Conservation (phyloP, 2,888 invertebrate genomes). For the Linnaemya tessellans region DNA sequence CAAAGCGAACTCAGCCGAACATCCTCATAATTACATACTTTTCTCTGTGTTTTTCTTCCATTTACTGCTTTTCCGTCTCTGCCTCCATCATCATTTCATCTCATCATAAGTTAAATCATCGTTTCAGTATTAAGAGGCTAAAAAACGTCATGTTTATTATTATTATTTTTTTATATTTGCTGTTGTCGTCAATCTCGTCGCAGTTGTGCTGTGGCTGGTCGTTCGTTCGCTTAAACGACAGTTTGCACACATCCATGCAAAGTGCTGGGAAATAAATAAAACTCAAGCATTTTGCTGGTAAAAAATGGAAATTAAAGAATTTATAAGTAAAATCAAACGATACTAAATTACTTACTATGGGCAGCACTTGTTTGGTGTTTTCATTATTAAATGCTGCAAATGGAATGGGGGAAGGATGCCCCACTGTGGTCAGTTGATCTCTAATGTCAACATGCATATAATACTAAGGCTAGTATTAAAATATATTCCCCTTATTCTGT, state of each 20-base stretch:
- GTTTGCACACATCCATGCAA: slow-evolving; percentile 37
- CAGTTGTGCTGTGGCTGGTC: slow-evolving; percentile 11
- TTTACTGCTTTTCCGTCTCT: slow-evolving; percentile 1
- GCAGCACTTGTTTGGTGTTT: slow-evolving; percentile 35
- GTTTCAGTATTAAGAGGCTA: not conserved
- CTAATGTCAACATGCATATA: no score
- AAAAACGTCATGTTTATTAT: slow-evolving; percentile 47
- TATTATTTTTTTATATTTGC: slow-evolving; percentile 14
- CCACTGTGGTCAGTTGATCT: not conserved
- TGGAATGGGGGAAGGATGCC: slow-evolving; percentile 24
- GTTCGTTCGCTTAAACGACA: slow-evolving; percentile 24
- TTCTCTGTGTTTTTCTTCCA: not conserved
- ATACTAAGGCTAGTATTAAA: no score
- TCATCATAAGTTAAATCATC: slow-evolving; percentile 41
- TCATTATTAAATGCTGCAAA: slow-evolving; percentile 48
- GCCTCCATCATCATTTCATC: slow-evolving; percentile 41
- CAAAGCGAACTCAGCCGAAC: not conserved
- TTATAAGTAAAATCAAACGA: slow-evolving; percentile 50
- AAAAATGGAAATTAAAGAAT: slow-evolving; percentile 26
- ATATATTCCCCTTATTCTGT: no score
- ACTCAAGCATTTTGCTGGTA: slow-evolving; percentile 39
- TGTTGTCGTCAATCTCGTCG: slow-evolving; percentile 50
- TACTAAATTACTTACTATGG: not conserved
- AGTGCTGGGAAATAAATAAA: slow-evolving; percentile 70
- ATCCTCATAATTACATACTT: slow-evolving; percentile 18